A percentile compares a stretch with the other conserved stretches of the same genome.
Conservation (phyloP, 35 echinoderm and acorn worm genomes). For the Heliocidaris erythrogramma region DNA sequence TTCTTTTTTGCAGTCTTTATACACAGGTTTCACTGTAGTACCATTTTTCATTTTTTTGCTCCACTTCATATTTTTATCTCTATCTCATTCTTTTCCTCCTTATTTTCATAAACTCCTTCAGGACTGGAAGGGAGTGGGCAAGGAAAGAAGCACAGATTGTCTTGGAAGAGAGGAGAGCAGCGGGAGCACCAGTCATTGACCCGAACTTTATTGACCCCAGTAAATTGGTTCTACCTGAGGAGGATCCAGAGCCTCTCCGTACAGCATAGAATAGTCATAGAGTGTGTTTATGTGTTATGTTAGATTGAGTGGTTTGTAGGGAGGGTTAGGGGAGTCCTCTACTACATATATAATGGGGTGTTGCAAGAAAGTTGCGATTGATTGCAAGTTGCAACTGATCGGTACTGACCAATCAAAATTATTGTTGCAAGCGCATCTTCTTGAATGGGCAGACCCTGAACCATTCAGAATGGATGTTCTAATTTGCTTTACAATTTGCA, state of each 20-base stretch:
- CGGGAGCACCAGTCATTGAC: conserved; percentile 68
- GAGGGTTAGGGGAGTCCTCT: neutral
- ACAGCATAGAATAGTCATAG: conserved; percentile 5
- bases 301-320: neutral
- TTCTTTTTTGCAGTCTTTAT: no score
- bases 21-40: no score
- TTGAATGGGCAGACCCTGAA: no score
- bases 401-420: no score
- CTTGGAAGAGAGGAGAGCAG: conserved; percentile 67
- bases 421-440: no score
- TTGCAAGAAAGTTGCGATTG: no score
- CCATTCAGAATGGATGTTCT: no score
- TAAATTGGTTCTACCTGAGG: conserved; percentile 72
- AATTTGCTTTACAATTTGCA: no score
- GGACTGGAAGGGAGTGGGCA: conserved; percentile 71
- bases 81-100: neutral
- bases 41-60: no score
- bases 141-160: conserved; percentile 68
- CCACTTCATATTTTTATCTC: no score
- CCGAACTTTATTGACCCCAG: conserved; percentile 66
- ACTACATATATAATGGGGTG: no score
- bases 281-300: neutral
- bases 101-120: conserved; percentile 30
- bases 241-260: conserved; percentile 55
- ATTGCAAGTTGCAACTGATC: no score